Evolutionary conservation across 1,140 invertebrate genomes (phyloP), one percentile per base, ranked within the genome.

Genomic region (Trichogramma pretiosum): DNA sequence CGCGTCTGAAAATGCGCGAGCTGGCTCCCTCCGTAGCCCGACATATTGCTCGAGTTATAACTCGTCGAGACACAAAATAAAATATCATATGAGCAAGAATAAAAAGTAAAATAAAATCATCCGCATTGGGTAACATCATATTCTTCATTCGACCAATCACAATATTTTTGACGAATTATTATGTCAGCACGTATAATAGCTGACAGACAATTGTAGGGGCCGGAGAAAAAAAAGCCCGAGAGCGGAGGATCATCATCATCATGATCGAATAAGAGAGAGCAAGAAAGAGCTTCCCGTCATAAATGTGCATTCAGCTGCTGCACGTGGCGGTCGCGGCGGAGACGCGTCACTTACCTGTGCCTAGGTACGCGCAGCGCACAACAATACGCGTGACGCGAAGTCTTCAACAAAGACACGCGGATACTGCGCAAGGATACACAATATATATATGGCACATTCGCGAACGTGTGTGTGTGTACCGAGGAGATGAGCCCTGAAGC

Each of bases 151-250:
- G 46, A 52, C 70, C 64, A 70, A 72, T 72, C 70, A 68, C 67
- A 72, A 71, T 69, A 70, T 71, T 72, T 71, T 69, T 70, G 66
- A 72, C 67, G 63, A 70, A 65, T 71, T 72, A 69, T 62, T 51
- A 44, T 58, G 56, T 55, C 53, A 53, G 55, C 22, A 69, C 67
- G n/a, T n/a, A n/a, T n/a, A 70, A 71, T 70, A 57, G 62, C 23
- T 48, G 47, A 42, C 35, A 47, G 46, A 51, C 49, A 46, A n/a
- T n/a, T n/a, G n/a, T n/a, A n/a, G n/a, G n/a, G n/a, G n/a, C n/a
- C n/a, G n/a, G n/a, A n/a, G n/a, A 46, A 46, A 45, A 28, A 28
- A 28, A 11, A 28, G 11, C 11, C 11, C 5, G 5, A 11, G 5
- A 28, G 5, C 19, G 16, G 24, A 22, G 13, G 19, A 22, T 24